Conservation (phyloP, 2,888 invertebrate genomes). For the Willowsia nigromaculata region DNA sequence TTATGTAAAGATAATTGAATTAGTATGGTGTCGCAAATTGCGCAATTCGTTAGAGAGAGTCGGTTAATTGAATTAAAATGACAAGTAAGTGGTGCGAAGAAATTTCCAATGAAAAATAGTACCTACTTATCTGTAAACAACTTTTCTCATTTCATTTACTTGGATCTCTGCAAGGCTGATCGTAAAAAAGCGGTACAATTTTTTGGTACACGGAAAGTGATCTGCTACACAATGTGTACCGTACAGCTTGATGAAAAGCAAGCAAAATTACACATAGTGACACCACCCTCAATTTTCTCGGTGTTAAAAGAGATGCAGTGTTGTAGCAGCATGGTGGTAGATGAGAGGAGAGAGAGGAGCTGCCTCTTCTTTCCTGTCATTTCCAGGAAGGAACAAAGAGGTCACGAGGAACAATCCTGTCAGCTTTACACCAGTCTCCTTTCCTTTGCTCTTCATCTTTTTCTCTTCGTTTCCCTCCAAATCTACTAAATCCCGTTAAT, state of each 20-base stretch:
- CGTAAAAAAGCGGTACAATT: no score
- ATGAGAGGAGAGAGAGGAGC: neutral
- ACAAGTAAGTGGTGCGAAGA: neutral
- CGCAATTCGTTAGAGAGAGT: neutral
- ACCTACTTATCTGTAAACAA: neutral
- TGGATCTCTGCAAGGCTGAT: no score
- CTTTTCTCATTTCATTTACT: no score
- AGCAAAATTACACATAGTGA: no score
- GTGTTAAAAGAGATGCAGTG: neutral
- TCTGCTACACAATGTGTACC: no score
- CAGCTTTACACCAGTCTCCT: conserved; percentile 6
- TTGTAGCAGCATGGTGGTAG: neutral
- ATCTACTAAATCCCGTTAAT: neutral
- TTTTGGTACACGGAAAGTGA: no score
- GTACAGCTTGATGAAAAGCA: no score
- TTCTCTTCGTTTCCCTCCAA: neutral
- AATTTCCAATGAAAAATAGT: neutral
- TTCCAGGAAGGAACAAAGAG: conserved; percentile 63
- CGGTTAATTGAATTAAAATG: neutral
- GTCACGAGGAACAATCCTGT: conserved; percentile 52
- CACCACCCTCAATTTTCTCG: neutral
- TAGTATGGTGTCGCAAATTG: neutral
- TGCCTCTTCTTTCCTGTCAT: neutral
- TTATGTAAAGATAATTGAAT: neutral
- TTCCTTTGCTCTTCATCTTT: neutral